Evolutionary conservation across 2,113 vertebrate species (phyloP), one percentile per base, ranked within the genome.

Genomic region (Saimiri boliviensis): DNA sequence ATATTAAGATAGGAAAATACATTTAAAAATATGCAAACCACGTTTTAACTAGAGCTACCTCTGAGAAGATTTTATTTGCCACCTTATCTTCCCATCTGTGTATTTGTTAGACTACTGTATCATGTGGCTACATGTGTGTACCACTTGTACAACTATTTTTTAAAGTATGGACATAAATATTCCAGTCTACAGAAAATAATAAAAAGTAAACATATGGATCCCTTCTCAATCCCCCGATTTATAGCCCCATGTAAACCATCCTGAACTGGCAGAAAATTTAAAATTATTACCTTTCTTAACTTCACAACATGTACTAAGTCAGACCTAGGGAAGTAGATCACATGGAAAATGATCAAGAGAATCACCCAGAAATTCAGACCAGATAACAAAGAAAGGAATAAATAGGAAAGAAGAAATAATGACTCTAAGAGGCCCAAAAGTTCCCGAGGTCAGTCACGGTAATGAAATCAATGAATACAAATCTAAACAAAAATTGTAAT

Each of bases 271-370:
- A 89, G 76, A 92, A 91, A 92, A 70, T 1, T 70, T 54, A 93
- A 88, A 81, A n/a, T 85, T 8, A n/a, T 47, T 74, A 93, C 45
- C 91, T 52, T 77, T 96, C 71, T 95, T 80, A 87, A 86, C 37
- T 88, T 82, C 10, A 86, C 30, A 77, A 27, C 7, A 88, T 32
- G 19, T 60, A 94, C 40, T n/a, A 76, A 86, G 56, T 71, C 82
- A 77, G 85, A 97, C 27, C 73, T 54, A 80, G 60, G 47, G 86
- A 92, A 76, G 40, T 25, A 89, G 25, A 77, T 3, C 20, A 2
- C 66, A 77, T 12, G 52, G 76, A 83, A 86, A 52, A 86, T 52
- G n/a, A 54, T 73, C 80, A 68, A 54, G 30, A 37, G 49, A 45
- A 71, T 82, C 35, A 54, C 25, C 25, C 27, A 87, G 85, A 84